Evolutionary conservation across 2,888 invertebrate species (phyloP).

Genomic region (Tenthredo notha): DNA sequence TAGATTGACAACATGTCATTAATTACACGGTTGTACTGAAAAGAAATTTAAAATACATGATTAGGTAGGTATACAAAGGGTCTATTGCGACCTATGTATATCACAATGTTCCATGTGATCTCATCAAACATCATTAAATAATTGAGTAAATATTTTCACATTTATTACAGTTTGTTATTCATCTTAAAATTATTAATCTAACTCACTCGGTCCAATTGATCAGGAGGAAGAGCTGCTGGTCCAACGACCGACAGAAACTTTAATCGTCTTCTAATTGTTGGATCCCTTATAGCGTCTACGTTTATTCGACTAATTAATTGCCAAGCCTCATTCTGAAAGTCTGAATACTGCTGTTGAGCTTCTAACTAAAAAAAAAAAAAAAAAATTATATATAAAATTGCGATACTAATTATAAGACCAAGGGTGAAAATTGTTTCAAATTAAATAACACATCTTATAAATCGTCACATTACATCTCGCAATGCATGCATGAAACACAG

Average conservation of each 20-base stretch:
- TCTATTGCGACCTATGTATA: background rate
- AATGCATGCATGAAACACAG: background rate
- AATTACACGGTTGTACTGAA: slow-evolving; percentile 91
- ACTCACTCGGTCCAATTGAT: slow-evolving; percentile 90
- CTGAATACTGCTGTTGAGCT: slow-evolving; percentile 89
- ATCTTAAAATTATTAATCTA: background rate
- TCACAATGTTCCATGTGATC: background rate
- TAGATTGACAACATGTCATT: slow-evolving; percentile 94
- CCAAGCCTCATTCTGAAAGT: slow-evolving; percentile 91
- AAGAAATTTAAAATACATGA: slow-evolving; percentile 62
- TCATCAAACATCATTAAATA: background rate
- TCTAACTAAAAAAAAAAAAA: slow-evolving; percentile 84
- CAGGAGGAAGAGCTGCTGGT: slow-evolving; percentile 90
- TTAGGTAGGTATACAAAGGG: background rate
- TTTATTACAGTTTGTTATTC: background rate
- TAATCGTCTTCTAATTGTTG: slow-evolving; percentile 86
- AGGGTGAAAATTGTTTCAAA: background rate
- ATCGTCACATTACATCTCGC: background rate
- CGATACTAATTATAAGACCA: background rate
- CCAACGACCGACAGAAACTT: slow-evolving; percentile 89
- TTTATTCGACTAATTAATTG: slow-evolving; percentile 87
- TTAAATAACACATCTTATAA: background rate
- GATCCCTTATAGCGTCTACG: slow-evolving; percentile 84
- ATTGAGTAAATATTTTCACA: background rate
- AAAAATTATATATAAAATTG: slow-evolving; percentile 12